Percentiles rank a stretch among this genome's conserved stretches.
Evolutionary conservation across 2,113 vertebrate genomes (phyloP).

Genomic region (Aphyosemion australe): DNA sequence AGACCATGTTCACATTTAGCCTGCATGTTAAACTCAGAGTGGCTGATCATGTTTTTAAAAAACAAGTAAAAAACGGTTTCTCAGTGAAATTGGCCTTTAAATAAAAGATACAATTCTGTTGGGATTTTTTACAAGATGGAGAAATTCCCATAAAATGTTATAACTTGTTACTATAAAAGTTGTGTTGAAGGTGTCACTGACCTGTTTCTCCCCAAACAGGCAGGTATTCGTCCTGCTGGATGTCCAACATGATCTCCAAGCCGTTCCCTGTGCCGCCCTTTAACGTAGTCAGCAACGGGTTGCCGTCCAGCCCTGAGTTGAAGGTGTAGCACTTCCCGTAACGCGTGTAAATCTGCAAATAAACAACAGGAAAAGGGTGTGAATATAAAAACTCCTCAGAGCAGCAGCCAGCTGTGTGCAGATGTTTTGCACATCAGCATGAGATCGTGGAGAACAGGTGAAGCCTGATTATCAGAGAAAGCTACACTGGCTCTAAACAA

Average conservation of each 20-base stretch:
- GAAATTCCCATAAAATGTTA: not conserved
- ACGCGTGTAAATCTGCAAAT: constrained; percentile 88
- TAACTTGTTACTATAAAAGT: not conserved
- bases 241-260: constrained; percentile 93
- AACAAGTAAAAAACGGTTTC: not conserved
- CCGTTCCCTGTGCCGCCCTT: constrained; percentile 92
- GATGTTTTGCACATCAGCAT: not conserved
- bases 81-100: not conserved
- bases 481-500: constrained; percentile 15
- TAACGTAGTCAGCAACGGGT: constrained; percentile 88
- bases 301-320: constrained; percentile 87
- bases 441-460: not conserved
- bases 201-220: constrained; percentile 92
- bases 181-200: constrained; percentile 56
- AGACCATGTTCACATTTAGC: too few relatives aligned
- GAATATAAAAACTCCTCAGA: constrained; percentile 4
- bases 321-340: constrained; percentile 97
- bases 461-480: constrained; percentile 27
- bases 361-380: not conserved
- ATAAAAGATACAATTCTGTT: not conserved
- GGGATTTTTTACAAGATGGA: not conserved
- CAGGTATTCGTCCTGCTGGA: constrained; percentile 96
- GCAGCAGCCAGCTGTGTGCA: not conserved
- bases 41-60: too few relatives aligned
- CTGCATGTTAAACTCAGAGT: too few relatives aligned